These are phyloP conservation scores for Peromyscus polionotus DNA, from an alignment of 2,113 vertebrate genomes.

Conservation along the genomic window DNA sequence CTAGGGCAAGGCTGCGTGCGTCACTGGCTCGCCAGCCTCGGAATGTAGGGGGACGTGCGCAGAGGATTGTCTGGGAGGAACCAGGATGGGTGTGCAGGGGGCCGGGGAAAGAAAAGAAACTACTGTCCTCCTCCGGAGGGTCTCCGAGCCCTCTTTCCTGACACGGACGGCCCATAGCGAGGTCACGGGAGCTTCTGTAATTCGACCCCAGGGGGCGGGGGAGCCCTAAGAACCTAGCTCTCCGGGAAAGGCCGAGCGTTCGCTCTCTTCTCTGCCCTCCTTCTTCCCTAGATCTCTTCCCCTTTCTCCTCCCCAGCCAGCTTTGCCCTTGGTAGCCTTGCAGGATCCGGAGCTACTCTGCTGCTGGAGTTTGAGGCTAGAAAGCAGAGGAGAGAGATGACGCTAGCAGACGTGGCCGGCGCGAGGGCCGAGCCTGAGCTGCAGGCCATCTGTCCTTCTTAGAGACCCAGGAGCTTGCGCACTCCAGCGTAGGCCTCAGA, in stretches of 20 bases:
- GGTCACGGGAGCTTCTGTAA: constrained; percentile 83
- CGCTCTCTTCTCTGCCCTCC: not conserved
- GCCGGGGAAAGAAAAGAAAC: not conserved
- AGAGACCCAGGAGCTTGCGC: constrained; percentile 36
- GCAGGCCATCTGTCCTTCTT: constrained; percentile 82
- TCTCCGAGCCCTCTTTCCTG: constrained; percentile 57
- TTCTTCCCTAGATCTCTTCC: constrained; percentile 35
- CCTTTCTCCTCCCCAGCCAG: constrained; percentile 56
- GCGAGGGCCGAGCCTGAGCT: constrained; percentile 37
- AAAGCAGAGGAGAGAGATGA: constrained; percentile 52
- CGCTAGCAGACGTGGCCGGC: constrained; percentile 68
- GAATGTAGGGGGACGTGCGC: not conserved
- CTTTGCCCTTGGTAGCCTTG: not conserved
- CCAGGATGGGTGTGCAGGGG: not conserved
- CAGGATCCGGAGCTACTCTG: not conserved
- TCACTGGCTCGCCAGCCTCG: not conserved
- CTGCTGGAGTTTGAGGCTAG: constrained; percentile 51
- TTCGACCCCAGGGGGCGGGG: constrained; percentile 67
- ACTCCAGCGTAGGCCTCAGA: not conserved
- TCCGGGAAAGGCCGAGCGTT: not conserved
- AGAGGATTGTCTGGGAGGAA: not conserved
- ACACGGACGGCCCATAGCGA: constrained; percentile 72
- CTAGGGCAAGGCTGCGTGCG: not conserved
- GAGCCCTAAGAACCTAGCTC: not conserved
- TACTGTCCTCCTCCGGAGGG: not conserved